Base-by-base conservation (phyloP, 2,888 invertebrate genomes). In the Euclidia mi region DNA sequence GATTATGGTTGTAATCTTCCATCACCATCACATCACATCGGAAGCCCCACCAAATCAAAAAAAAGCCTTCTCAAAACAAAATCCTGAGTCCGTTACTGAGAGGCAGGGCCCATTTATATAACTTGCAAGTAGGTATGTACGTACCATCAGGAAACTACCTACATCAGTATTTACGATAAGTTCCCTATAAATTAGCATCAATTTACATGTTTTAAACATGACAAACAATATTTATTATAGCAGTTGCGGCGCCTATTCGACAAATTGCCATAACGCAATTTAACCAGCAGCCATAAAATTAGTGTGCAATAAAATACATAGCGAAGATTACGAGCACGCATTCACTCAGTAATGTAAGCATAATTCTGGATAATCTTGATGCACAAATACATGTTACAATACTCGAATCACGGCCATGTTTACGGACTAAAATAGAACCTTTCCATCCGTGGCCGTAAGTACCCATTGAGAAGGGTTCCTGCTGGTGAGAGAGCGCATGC, bases 231-330 rank as follows among this genome's bases (percentile, higher is more conserved):
- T 20, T 25, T 20, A 28, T 31, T 17, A 25, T 17, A 29, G 10
- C 10, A 14, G 40, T 40, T 20, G 6, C 6, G 11, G 20, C 38
- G 20, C 12, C 15, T 38, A 57, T 59, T 62, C 43, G 11, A 34
- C 43, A 47, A 56, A 66, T 61, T 56, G 50, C 48, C 29, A 20
- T 59, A 59, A 40, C 15, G 56, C 56, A 47, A 59, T 59, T 31
- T 46, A 51, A 61, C 56, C 42, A 37, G 35, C 35, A n/a, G 40
- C 37, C 49, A 60, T 72, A 61, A 72, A 75, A 71, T 72, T 64
- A 44, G 44, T 46, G 45, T 37, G 71, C 59, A 51, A 43, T 67
- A 67, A 71, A 75, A 55, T 57, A 65, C 50, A 47, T 20, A 17
- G 47, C 57, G 57, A 29, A 63, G 53, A 62, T 62, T 62, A 74